Evolutionary conservation across 2,797 vertebrate genomes (phyloP), one percentile per base, ranked within the genome.

Genomic region (Dendrocincla fuliginosa): DNA sequence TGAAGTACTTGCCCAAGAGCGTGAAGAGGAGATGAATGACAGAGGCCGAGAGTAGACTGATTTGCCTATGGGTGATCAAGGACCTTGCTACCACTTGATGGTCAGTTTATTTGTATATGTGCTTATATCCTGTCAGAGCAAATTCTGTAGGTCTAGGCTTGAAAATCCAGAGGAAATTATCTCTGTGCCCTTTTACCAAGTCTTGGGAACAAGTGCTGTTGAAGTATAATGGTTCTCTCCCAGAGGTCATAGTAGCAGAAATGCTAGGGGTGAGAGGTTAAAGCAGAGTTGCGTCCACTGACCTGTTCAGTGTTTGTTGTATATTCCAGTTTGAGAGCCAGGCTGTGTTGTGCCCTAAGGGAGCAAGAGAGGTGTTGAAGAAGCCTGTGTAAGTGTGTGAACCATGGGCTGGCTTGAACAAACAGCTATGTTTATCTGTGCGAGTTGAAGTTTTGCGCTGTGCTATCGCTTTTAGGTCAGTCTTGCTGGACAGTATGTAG

Each of bases 161-260:
- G 57, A 73, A 93, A 89, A 84, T 84, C 15, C 52, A 79, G 79
- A 70, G 25, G 20, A 79, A 73, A n/a, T 69, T 70, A 32, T 73
- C 25, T 24, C 33, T 88, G 46, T 84, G 57, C 13, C 44, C 78
- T 88, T 84, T 77, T 76, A 64, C 33, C 16, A n/a, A 7, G 27
- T 42, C 64, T 77, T 93, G 71, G n/a, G 33, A 92, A 50, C 65
- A 87, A 71, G 41, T 12, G 6, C 64, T 79, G 46, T 46, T 89
- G 46, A 42, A 75, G 13, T 88, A 7, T 37, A 88, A 63, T 70
- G 75, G 30, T 59, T 91, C 53, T 24, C 16, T 70, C 74, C 78
- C 94, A 84, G 96, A 97, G 97, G 97, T 97, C 96, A 77, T 77
- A 82, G 96, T 89, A 97, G 91, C 91, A 97, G 91, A 97, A 97